Evolutionary conservation across 37 sponge, comb jelly and placozoan genomes (phyloP), one percentile per base, ranked within the genome.

Genomic region (Ianthella basta): DNA sequence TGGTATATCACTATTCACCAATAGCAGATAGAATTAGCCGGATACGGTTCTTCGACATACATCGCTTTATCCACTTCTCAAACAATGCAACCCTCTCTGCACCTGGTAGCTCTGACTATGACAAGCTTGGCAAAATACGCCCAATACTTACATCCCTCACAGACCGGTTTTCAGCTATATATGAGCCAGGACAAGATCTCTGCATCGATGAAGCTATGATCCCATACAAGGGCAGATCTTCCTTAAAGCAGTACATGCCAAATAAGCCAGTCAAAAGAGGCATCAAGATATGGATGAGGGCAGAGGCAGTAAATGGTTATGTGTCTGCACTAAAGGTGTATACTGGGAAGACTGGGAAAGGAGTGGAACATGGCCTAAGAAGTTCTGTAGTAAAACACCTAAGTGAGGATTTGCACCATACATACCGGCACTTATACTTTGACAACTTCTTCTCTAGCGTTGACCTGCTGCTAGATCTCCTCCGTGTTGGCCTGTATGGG

Each of bases 151-250:
- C 15, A 15, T 27, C 30, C 41, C 36, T 68, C 25, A 33, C 27
- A 12, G 44, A 10, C 6, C 16, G 37, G 15, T 65, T 82, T 27
- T n/a, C 15, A 21, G 10, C 83, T 18, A 67, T 66, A 4, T 14
- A 57, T 40, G 38, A 57, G 54, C 53, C 54, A 21, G 67, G 18
- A 15, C 32, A 39, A 23, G 65, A 82, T 21, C 10, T 82, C 29
- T 38, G 33, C 12, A 40, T 82, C 5, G 83, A 82, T 82, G 83
- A 82, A 53, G 83, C n/a, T 6, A 57, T 82, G 64, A 82, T 82
- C 14, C 35, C 66, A 21, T 82, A 33, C 29, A 82, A 82, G 33
- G 83, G 83, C 18, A 8, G 73, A 8, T 20, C 16, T 32, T 72
- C 73, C 35, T 14, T 72, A 20, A 37, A 30, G 73, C 73, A 72